Evolutionary conservation across 2,797 vertebrate species (phyloP).

Genomic region (Myotis myotis): DNA sequence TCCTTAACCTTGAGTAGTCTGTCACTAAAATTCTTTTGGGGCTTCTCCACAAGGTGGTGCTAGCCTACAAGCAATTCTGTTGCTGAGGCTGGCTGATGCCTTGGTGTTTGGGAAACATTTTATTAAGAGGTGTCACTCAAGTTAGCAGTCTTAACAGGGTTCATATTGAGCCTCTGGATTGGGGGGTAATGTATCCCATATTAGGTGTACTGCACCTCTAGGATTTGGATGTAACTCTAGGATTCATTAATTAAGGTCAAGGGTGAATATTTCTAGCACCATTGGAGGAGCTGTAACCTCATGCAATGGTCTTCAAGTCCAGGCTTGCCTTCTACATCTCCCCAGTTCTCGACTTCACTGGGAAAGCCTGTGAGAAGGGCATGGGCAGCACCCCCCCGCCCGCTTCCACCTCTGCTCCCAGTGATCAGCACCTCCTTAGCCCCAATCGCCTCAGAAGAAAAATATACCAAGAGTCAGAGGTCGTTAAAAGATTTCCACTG

Average conservation of each 20-base stretch:
- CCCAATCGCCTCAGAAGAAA: background rate
- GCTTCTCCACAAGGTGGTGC: constrained; percentile 69
- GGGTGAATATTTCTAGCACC: background rate
- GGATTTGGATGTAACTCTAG: too few relatives aligned
- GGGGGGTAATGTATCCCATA: background rate
- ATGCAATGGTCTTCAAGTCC: background rate
- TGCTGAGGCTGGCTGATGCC: rapidly evolving
- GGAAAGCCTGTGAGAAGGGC: background rate
- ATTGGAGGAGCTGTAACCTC: background rate
- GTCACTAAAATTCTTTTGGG: background rate
- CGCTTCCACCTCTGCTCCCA: background rate
- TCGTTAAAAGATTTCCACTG: background rate
- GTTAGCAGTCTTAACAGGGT: background rate
- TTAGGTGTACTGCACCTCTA: background rate
- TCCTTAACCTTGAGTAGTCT: background rate
- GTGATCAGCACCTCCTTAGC: background rate
- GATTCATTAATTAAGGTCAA: background rate
- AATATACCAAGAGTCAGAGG: background rate
- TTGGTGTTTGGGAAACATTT: background rate
- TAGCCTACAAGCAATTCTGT: background rate
- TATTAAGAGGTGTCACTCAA: background rate
- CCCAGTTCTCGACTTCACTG: rapidly evolving
- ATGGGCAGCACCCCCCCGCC: rapidly evolving
- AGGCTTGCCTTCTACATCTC: too few relatives aligned
- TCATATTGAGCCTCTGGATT: background rate